These are phyloP conservation scores for Microctenopoma stevenorrisi DNA, from an alignment of 2,797 vertebrate genomes.

Conservation along the genomic window DNA sequence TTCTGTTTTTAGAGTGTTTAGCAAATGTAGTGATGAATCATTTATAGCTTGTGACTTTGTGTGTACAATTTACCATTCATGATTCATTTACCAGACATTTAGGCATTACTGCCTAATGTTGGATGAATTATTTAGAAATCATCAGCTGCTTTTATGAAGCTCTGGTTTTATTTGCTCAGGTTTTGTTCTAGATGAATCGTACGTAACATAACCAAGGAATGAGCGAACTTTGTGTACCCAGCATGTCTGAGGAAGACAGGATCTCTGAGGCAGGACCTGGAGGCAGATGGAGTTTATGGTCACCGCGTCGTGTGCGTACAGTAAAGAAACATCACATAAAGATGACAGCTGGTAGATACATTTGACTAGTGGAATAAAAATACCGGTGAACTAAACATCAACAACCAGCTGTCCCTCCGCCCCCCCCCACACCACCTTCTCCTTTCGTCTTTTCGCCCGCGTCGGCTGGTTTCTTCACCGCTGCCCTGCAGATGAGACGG, in stretches of 20 bases:
- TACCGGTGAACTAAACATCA: conserved; percentile 21
- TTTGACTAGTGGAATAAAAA: conserved; percentile 55
- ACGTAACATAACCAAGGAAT: neutral
- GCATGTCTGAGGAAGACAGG: neutral
- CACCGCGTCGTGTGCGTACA: conserved; percentile 47
- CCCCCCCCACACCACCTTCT: neutral
- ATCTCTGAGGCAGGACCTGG: conserved; percentile 6
- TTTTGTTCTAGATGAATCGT: conserved; percentile 1
- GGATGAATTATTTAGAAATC: conserved; percentile 47
- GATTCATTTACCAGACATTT: conserved; percentile 52
- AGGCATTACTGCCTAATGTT: conserved; percentile 33
- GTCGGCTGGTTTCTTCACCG: conserved; percentile 10
- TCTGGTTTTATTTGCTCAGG: conserved; percentile 11
- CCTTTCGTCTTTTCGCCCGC: neutral
- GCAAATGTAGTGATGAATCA: conserved; percentile 50
- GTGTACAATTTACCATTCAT: conserved; percentile 47
- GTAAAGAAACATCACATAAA: conserved; percentile 66
- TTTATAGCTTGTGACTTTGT: conserved; percentile 39
- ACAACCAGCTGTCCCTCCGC: conserved; percentile 42
- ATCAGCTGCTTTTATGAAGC: neutral
- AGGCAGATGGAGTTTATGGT: conserved; percentile 62
- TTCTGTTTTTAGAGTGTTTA: conserved; percentile 14
- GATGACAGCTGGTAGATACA: conserved; percentile 64
- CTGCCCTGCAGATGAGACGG: conserved; percentile 42
- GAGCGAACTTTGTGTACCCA: no score